Evolutionary conservation across 2,888 invertebrate genomes (phyloP).

Genomic region (Ochropleura leucogaster): DNA sequence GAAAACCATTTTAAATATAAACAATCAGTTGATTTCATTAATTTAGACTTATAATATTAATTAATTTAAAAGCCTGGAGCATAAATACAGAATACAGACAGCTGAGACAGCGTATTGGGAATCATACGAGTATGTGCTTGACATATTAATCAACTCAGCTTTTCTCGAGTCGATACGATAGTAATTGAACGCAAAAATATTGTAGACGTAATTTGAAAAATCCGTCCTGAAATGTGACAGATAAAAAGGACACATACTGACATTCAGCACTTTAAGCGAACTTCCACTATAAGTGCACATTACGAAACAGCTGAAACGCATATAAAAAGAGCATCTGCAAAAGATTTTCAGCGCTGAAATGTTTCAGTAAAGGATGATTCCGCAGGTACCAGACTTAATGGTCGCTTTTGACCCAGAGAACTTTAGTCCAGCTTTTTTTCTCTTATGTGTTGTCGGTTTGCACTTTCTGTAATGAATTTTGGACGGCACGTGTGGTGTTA

Average conservation of each 20-base stretch:
- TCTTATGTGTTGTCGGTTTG: neutral
- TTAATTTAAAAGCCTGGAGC: neutral
- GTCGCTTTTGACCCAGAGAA: slow-evolving; percentile 30
- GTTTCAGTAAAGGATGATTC: slow-evolving; percentile 34
- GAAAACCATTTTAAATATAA: too few relatives aligned
- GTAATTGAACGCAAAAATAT: neutral
- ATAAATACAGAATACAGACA: neutral
- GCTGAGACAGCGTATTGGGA: too few relatives aligned
- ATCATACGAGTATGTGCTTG: neutral
- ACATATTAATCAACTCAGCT: neutral
- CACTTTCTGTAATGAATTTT: slow-evolving; percentile 12
- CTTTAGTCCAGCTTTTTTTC: slow-evolving; percentile 8
- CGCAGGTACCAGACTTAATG: slow-evolving; percentile 41
- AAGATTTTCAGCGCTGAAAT: slow-evolving; percentile 53
- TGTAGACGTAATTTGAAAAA: neutral
- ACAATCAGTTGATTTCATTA: too few relatives aligned
- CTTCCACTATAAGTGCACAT: slow-evolving; percentile 40
- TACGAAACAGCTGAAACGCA: slow-evolving; percentile 32
- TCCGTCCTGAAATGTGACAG: neutral
- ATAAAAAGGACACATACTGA: neutral
- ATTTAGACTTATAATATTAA: too few relatives aligned
- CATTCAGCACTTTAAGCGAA: slow-evolving; percentile 15
- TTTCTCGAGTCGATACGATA: neutral
- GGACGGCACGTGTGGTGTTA: neutral
- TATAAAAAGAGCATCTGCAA: slow-evolving; percentile 37